Evolutionary conservation across 2,797 vertebrate species (phyloP), one percentile per base, ranked within the genome.

Genomic region (Hippopotamyrus pictus): DNA sequence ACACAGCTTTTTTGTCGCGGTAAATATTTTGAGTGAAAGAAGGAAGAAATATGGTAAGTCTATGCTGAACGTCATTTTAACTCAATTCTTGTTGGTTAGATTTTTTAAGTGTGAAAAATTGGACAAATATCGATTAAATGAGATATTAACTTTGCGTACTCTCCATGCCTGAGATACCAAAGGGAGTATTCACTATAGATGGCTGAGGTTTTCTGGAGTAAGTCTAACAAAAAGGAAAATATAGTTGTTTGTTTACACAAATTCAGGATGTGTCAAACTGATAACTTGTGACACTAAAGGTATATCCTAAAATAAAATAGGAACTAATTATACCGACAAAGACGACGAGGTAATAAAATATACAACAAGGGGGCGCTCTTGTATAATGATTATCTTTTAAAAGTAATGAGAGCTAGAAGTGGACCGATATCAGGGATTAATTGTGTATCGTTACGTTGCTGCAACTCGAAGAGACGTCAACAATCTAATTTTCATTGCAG

Each of bases 81-180:
- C 17, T 19, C 51, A 48, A 2, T 8, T 17, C 51, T 57, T 62
- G 50, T 37, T 54, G 51, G 37, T n/a, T 17, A 59, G 33, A 57
- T 59, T 46, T 87, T 62, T 41, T 0, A 51, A 44, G 46, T 41
- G 25, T 87, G 29, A 17, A 41, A 57, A n/a, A 37, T 59, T 59
- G 5, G 44, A 12, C 17, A 84, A 44, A 85, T 29, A 17, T 85
- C 83, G 48, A 29, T 48, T 22, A 29, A 87, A 93, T 91, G 54
- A 54, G 93, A 97, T 96, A 96, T 94, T 95, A 96, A 95, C 95
- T 95, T 95, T 94, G 94, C 96, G 96, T 94, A 96, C 95, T 95
- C 92, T 94, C 93, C 93, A 92, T 94, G 91, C 96, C 93, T 95
- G 94, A 91, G 95, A 95, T 94, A 93, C 94, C 93, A 92, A 93